These are phyloP conservation scores for Harpagoxenus sublaevis DNA, from an alignment of 2,888 invertebrate species.

Conservation along the genomic window DNA sequence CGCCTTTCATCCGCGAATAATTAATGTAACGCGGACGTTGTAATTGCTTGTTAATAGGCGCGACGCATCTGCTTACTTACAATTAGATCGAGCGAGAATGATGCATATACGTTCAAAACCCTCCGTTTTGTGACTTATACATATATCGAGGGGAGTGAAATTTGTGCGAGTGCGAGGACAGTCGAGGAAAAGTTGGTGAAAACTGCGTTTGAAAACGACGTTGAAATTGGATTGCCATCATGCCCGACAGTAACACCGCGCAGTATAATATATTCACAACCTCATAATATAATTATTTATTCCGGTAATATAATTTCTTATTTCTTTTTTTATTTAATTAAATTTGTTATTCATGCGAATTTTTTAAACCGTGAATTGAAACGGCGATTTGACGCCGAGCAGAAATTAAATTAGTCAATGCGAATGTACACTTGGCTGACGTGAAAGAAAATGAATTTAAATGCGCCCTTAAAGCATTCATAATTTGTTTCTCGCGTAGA, in stretches of 20 bases:
- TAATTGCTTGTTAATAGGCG: constrained; percentile 75
- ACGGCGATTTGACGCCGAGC: constrained; percentile 36
- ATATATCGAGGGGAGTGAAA: constrained; percentile 15
- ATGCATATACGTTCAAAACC: constrained; percentile 23
- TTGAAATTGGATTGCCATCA: constrained; percentile 8
- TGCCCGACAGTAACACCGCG: neutral
- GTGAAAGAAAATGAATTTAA: constrained; percentile 55
- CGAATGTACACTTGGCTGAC: constrained; percentile 50
- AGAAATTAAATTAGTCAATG: constrained; percentile 54
- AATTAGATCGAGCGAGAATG: neutral
- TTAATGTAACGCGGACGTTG: constrained; percentile 73
- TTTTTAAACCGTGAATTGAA: constrained; percentile 43
- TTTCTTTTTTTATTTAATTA: constrained; percentile 37
- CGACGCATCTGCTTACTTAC: constrained; percentile 68
- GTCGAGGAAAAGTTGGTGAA: constrained; percentile 10
- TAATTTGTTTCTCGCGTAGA: constrained; percentile 33
- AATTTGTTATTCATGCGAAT: constrained; percentile 41
- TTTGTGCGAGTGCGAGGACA: neutral
- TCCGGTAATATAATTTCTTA: constrained; percentile 34
- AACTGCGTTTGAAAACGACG: neutral
- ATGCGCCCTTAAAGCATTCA: constrained; percentile 47
- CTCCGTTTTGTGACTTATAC: constrained; percentile 4
- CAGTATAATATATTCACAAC: neutral
- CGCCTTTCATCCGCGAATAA: constrained; percentile 67
- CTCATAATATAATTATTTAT: constrained; percentile 53